These are phyloP conservation scores for Aphelocoma coerulescens DNA, from an alignment of 2,113 vertebrate genomes.

Conservation along the genomic window DNA sequence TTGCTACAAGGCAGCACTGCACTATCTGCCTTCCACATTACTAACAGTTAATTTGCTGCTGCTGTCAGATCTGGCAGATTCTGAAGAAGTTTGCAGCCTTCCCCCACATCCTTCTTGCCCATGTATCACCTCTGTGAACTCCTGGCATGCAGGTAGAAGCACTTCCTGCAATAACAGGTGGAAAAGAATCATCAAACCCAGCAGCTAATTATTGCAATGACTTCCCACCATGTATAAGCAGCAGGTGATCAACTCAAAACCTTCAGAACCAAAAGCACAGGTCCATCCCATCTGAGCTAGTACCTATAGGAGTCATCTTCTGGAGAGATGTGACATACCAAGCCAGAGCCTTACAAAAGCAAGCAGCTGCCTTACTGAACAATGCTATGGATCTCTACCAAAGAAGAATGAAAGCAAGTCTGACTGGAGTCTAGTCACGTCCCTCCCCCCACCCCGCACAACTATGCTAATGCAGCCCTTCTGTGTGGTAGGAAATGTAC, in stretches of 20 bases:
- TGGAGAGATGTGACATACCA: background rate
- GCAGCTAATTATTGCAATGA: conserved; percentile 44
- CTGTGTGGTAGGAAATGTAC: background rate
- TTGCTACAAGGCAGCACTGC: background rate
- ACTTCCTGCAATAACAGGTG: conserved; percentile 44
- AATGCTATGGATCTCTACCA: conserved; percentile 21
- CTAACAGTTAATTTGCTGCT: background rate
- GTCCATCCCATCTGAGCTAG: background rate
- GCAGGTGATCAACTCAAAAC: background rate
- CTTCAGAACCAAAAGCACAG: background rate
- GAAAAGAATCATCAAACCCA: conserved; percentile 35
- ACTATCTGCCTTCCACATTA: background rate
- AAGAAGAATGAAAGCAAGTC: conserved; percentile 14
- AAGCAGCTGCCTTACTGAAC: conserved; percentile 20
- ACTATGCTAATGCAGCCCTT: conserved; percentile 1
- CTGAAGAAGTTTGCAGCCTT: background rate
- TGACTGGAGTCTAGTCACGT: background rate
- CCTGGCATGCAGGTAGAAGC: background rate
- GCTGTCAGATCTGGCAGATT: background rate
- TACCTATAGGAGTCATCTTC: background rate
- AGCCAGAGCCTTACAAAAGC: background rate
- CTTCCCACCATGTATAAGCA: background rate
- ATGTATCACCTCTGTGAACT: conserved; percentile 1
- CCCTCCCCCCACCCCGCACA: background rate
- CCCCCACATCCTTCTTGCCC: background rate